Evolutionary conservation across 2,113 vertebrate species (phyloP).

Genomic region (Eulemur rufifrons): DNA sequence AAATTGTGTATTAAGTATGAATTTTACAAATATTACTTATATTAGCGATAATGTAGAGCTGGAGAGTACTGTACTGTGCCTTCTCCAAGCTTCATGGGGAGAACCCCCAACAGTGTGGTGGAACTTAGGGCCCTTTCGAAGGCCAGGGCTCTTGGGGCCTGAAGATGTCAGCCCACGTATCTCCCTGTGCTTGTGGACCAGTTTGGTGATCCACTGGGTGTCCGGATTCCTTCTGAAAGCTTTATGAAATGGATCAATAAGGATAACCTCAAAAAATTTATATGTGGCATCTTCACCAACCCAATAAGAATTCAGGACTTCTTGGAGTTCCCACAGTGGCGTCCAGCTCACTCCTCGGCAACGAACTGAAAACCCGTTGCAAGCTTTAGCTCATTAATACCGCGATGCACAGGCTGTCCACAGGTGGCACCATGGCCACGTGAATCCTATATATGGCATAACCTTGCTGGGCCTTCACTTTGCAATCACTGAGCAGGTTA

Average conservation of each 20-base stretch:
- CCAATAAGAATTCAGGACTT: conserved; percentile 96
- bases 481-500: no score
- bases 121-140: conserved; percentile 98
- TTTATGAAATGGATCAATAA: conserved; percentile 96
- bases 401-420: conserved; percentile 93
- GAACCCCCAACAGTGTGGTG: conserved; percentile 97
- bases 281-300: conserved; percentile 98
- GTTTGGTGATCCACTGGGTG: conserved; percentile 83
- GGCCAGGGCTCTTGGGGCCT: conserved; percentile 95
- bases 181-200: conserved; percentile 98
- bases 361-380: no score
- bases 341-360: conserved; percentile 92
- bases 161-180: conserved; percentile 98
- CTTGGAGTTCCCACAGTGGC: conserved; percentile 96
- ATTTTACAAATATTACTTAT: conserved; percentile 83
- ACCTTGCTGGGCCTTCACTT: no score
- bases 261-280: conserved; percentile 97
- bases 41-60: conserved; percentile 94
- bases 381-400: no score
- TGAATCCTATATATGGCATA: no score
- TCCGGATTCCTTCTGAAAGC: conserved; percentile 93
- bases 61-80: conserved; percentile 98
- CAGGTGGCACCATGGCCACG: conserved; percentile 89
- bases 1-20: conserved; percentile 87
- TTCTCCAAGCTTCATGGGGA: conserved; percentile 93